phyloP scores from a whole-genome alignment of 2,797 vertebrate species.

The Knipowitschia caucasica region DNA sequence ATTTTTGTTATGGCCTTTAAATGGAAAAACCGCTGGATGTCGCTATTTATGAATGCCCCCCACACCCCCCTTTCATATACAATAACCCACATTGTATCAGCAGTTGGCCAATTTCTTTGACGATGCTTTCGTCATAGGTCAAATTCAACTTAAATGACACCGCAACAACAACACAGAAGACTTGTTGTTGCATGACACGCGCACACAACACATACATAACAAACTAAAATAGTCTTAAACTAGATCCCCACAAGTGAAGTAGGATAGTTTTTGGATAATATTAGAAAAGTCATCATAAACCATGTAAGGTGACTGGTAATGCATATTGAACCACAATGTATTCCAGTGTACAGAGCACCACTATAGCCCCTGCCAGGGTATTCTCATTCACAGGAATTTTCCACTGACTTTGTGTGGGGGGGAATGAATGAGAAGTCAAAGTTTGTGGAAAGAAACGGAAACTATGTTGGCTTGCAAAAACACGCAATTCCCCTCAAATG shows the following conservation, averaged over 20 bases:
- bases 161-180: no score
- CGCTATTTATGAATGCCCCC: constrained; percentile 42
- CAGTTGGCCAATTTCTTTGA: neutral
- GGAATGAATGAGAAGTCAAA: constrained; percentile 47
- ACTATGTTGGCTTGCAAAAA: constrained; percentile 23
- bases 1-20: neutral
- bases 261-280: neutral
- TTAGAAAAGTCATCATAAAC: neutral
- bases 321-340: neutral
- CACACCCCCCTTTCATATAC: constrained; percentile 1
- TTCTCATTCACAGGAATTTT: constrained; percentile 63
- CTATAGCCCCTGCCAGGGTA: constrained; percentile 42
- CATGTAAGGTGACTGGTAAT: constrained; percentile 12
- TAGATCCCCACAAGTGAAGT: neutral
- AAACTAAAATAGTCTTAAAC: no score
- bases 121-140: neutral
- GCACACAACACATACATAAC: neutral
- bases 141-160: neutral
- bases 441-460: constrained; percentile 42
- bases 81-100: constrained; percentile 5
- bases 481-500: neutral
- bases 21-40: constrained; percentile 53
- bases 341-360: neutral
- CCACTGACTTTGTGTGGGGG: constrained; percentile 41
- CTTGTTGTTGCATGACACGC: neutral